Evolutionary conservation across 2,113 vertebrate species (phyloP).

Genomic region (Paradoxurus hermaphroditus): DNA sequence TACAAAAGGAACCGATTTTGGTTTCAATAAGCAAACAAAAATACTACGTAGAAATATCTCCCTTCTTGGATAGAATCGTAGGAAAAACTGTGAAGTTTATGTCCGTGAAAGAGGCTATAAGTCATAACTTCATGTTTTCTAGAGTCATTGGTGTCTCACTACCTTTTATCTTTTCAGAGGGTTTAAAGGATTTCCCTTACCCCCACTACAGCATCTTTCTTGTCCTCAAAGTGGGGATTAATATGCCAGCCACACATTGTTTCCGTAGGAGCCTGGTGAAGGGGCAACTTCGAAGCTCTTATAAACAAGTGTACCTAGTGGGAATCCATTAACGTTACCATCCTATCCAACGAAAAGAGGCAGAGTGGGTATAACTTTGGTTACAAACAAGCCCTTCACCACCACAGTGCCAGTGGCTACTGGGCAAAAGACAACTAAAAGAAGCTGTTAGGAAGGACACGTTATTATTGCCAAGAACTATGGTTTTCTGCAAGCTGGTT

Average conservation of each 20-base stretch:
- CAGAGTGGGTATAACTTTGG: neutral
- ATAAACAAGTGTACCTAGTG: no score
- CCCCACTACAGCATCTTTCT: neutral
- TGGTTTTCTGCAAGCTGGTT: neutral
- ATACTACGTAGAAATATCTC: neutral
- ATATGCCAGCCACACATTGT: neutral
- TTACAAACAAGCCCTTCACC: neutral
- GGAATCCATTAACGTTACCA: no score
- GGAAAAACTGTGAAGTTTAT: neutral
- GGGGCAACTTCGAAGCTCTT: neutral
- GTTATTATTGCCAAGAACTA: neutral
- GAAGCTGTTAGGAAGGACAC: neutral
- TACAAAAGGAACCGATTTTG: neutral
- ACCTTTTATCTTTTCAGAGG: neutral
- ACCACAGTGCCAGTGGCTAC: neutral
- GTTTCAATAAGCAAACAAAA: conserved; percentile 22
- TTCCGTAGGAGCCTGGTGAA: neutral
- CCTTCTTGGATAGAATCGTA: neutral
- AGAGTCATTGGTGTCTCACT: neutral
- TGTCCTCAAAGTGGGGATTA: neutral
- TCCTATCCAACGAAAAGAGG: neutral
- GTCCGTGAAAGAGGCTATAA: neutral
- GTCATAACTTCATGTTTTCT: neutral
- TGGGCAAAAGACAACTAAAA: neutral
- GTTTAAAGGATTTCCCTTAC: neutral